Percentiles rank a stretch among this genome's conserved stretches.
Conservation (phyloP, 2,888 invertebrate genomes). For the Balanococcus diminutus region DNA sequence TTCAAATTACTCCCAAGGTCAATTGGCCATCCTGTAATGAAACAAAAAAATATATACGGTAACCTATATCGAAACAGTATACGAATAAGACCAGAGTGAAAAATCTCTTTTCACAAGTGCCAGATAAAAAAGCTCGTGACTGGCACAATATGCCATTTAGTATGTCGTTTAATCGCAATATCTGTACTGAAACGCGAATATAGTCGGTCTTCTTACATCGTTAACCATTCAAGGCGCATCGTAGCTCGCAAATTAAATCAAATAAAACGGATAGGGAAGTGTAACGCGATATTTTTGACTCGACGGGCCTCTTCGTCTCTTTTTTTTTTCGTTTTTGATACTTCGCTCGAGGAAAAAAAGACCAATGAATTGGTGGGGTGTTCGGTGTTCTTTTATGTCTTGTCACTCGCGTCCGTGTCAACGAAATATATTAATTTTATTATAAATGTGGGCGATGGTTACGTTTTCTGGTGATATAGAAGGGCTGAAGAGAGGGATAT, state of each 20-base stretch:
- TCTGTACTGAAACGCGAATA: too few relatives aligned
- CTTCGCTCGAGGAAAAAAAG: too few relatives aligned
- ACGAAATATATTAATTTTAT: background rate
- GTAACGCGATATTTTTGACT: conserved; percentile 13
- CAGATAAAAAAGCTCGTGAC: conserved; percentile 13
- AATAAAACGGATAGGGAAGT: conserved; percentile 21
- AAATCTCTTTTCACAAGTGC: background rate
- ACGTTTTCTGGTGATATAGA: background rate
- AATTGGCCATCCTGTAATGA: conserved; percentile 1
- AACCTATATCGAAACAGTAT: background rate
- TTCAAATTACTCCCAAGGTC: background rate
- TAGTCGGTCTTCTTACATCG: background rate
- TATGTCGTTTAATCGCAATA: background rate
- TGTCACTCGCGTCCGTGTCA: too few relatives aligned
- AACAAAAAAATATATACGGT: background rate
- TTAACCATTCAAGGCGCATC: conserved; percentile 12
- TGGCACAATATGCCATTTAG: background rate
- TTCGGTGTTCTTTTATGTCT: too few relatives aligned
- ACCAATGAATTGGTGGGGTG: background rate
- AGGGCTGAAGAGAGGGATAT: background rate
- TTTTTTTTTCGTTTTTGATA: too few relatives aligned
- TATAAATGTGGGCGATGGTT: background rate
- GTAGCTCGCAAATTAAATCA: conserved; percentile 12
- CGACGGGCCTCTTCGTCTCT: background rate
- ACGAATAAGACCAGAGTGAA: too few relatives aligned